phyloP scores from a whole-genome alignment of 2,113 vertebrate species.

The Microcebus jonahi region DNA sequence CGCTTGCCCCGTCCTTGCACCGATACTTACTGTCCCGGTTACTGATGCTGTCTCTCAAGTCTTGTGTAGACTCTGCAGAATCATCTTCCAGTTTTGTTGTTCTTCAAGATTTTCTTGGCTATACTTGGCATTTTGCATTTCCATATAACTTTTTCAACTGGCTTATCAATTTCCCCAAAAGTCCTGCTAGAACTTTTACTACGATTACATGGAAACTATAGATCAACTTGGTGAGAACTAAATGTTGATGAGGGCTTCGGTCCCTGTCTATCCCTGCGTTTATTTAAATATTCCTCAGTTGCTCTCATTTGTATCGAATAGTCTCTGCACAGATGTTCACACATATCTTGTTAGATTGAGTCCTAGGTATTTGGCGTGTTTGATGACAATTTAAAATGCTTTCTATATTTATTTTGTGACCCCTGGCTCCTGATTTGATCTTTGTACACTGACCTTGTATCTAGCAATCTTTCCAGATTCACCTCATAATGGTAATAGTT shows the following conservation, averaged over 20 bases:
- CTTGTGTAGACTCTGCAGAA: neutral
- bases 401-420: neutral
- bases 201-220: neutral
- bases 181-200: neutral
- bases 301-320: neutral
- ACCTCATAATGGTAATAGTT: neutral
- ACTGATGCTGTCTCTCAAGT: neutral
- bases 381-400: neutral
- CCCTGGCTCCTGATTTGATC: neutral
- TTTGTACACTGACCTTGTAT: neutral
- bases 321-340: neutral
- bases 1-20: too few species aligned
- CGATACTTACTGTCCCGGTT: neutral
- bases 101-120: neutral
- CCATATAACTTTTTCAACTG: neutral
- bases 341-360: neutral
- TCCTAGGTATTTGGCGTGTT: neutral
- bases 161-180: neutral
- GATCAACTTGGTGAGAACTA: neutral
- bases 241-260: neutral
- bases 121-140: neutral
- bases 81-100: neutral
- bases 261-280: neutral
- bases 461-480: neutral
- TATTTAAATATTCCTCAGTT: neutral